phyloP scores from a whole-genome alignment of 2,888 invertebrate genomes.

The Tribolium freemani region DNA sequence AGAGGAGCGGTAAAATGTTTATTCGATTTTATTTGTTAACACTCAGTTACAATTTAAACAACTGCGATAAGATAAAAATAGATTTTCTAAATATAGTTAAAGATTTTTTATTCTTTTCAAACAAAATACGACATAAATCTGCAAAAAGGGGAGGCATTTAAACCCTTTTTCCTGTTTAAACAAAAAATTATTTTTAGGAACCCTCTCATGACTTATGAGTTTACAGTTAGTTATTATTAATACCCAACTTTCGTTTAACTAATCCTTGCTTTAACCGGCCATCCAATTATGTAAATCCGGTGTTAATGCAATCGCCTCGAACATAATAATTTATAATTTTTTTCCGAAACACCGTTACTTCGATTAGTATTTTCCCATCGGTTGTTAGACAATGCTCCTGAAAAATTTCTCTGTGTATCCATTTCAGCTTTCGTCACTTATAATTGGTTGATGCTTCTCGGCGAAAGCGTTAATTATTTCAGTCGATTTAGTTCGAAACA shows the following conservation, averaged over 20 bases:
- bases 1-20: constrained; percentile 4
- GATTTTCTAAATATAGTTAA: background rate
- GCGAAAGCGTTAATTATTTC: constrained; percentile 56
- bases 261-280: constrained; percentile 8
- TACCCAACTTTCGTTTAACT: background rate
- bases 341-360: constrained; percentile 30
- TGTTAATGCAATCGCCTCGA: constrained; percentile 26
- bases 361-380: constrained; percentile 43
- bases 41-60: constrained; percentile 16
- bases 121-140: constrained; percentile 51
- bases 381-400: constrained; percentile 52
- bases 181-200: constrained; percentile 27
- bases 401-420: constrained; percentile 48
- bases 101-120: background rate
- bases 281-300: constrained; percentile 43
- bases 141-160: constrained; percentile 50
- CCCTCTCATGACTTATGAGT: constrained; percentile 47
- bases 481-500: constrained; percentile 54
- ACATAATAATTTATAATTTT: constrained; percentile 39
- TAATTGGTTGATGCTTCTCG: constrained; percentile 55
- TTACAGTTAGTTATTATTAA: constrained; percentile 45
- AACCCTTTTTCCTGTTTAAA: constrained; percentile 51
- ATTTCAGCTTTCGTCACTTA: constrained; percentile 53
- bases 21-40: constrained; percentile 21
- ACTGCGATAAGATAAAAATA: constrained; percentile 27